Percentiles rank a stretch among this genome's conserved stretches.
Evolutionary conservation across 2,888 invertebrate genomes (phyloP).

Genomic region (Hirudinaria manillensis): DNA sequence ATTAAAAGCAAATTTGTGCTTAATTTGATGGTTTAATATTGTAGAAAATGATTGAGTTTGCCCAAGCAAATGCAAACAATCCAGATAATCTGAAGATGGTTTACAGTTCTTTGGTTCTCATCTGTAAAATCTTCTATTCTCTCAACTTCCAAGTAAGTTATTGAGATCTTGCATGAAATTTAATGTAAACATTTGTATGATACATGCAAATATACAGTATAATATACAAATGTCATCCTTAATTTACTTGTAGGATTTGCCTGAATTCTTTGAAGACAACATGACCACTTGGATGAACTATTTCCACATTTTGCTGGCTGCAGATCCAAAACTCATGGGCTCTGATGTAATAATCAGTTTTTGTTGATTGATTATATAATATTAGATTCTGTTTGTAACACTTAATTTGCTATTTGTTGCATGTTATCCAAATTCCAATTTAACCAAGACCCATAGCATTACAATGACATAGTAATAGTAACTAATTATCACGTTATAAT

Average conservation of each 20-base stretch:
- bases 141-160: conserved; percentile 75
- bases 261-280: conserved; percentile 98
- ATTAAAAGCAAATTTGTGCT: neutral
- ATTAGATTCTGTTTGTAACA: neutral
- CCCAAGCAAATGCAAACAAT: conserved; percentile 71
- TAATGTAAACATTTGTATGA: neutral
- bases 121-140: conserved; percentile 92
- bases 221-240: neutral
- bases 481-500: no score
- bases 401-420: neutral
- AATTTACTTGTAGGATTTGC: conserved; percentile 67
- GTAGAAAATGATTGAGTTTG: conserved; percentile 78
- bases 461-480: no score
- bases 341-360: conserved; percentile 58
- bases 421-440: neutral
- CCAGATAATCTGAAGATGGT: conserved; percentile 67
- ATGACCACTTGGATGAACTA: conserved; percentile 89
- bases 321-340: conserved; percentile 70
- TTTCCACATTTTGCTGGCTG: conserved; percentile 73
- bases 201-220: neutral
- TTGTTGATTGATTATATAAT: neutral
- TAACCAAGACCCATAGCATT: no score
- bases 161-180: neutral
- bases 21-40: conserved; percentile 42
- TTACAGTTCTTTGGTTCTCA: conserved; percentile 78